Evolutionary conservation across 2,797 vertebrate genomes (phyloP).

Genomic region (Poecilia gillii): DNA sequence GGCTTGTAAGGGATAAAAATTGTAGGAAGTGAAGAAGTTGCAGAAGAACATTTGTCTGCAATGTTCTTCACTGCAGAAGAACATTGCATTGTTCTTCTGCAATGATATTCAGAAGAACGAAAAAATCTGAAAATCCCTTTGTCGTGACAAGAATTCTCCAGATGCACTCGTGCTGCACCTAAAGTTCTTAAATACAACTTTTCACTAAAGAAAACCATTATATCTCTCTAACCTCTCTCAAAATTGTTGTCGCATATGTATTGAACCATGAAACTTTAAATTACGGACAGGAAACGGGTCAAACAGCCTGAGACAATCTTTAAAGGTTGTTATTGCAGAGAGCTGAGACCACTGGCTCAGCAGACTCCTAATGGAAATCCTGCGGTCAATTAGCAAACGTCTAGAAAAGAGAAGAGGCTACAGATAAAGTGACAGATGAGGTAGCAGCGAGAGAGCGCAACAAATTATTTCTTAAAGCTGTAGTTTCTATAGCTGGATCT

Average conservation of each 20-base stretch:
- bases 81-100: too few species aligned
- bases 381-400: slow-evolving; percentile 37
- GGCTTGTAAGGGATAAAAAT: slow-evolving; percentile 21
- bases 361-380: slow-evolving; percentile 38
- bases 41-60: too few species aligned
- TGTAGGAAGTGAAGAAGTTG: slow-evolving; percentile 15
- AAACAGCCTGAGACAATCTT: background rate
- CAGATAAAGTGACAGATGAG: slow-evolving; percentile 7
- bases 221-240: slow-evolving; percentile 9
- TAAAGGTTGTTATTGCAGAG: slow-evolving; percentile 40
- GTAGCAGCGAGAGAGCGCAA: background rate
- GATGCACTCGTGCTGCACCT: background rate
- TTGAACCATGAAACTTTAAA: slow-evolving; percentile 17
- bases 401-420: background rate
- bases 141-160: background rate
- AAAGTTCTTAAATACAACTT: background rate
- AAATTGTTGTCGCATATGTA: slow-evolving; percentile 4
- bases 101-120: slow-evolving; percentile 15
- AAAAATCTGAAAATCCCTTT: slow-evolving; percentile 7
- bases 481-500: background rate
- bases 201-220: slow-evolving; percentile 18
- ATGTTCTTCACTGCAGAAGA: too few species aligned
- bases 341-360: slow-evolving; percentile 19
- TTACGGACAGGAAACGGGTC: background rate
- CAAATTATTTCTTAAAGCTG: slow-evolving; percentile 7